Conservation (phyloP, 2,888 invertebrate species). For the Pachliopta kotzebuea region DNA sequence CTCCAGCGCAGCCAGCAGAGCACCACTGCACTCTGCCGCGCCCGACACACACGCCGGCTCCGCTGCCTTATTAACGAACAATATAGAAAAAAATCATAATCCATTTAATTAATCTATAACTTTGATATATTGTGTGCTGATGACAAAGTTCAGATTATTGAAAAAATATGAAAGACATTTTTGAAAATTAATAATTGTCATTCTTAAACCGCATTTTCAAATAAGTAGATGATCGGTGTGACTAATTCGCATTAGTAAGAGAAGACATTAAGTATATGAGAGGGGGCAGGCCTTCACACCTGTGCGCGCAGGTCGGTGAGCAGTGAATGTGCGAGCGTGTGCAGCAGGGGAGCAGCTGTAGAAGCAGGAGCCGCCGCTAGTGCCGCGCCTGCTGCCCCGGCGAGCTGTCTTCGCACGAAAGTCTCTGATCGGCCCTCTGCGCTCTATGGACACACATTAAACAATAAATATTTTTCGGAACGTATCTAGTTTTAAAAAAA, state of each 20-base stretch:
- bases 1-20: conserved; percentile 50
- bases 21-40: conserved; percentile 54
- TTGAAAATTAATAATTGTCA: too few relatives aligned
- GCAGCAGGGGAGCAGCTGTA: conserved; percentile 57
- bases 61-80: conserved; percentile 33
- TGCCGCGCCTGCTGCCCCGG: conserved; percentile 71
- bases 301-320: conserved; percentile 42
- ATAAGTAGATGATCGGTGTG: too few relatives aligned
- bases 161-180: too few relatives aligned
- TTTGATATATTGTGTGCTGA: too few relatives aligned
- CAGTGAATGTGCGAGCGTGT: conserved; percentile 49
- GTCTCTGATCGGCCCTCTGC: conserved; percentile 47
- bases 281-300: conserved; percentile 32
- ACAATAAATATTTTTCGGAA: background rate
- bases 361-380: conserved; percentile 61
- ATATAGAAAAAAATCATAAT: background rate
- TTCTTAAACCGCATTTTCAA: too few relatives aligned
- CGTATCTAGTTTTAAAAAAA: too few relatives aligned
- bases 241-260: background rate
- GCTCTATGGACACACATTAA: conserved; percentile 38
- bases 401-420: conserved; percentile 77
- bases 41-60: conserved; percentile 37
- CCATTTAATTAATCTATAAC: background rate
- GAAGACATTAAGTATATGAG: background rate
- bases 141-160: too few relatives aligned